Evolutionary conservation across 2,113 vertebrate species (phyloP), one percentile per base, ranked within the genome.

Genomic region (Megaceryle maxima): DNA sequence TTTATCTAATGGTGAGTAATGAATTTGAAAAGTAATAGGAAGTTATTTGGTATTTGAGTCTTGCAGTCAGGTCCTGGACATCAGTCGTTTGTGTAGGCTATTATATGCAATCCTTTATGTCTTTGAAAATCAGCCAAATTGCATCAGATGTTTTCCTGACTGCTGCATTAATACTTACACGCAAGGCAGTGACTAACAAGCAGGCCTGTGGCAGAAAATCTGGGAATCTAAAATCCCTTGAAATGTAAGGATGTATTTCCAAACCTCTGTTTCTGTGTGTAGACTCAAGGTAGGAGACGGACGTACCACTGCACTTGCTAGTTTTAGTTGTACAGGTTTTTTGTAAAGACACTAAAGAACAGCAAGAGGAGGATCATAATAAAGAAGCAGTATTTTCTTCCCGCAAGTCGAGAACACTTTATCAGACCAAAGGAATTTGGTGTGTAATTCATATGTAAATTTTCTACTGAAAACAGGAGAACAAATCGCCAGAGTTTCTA

Each of bases 371-470:
- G 53, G 73, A 53, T 78, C 86, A 72, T 93, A 67, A 77, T 44
- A 77, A 91, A 86, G 83, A 64, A 89, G 51, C 26, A 37, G 28
- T 59, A 44, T 91, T 96, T 95, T 85, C 41, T 46, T 83, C 3
- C 3, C 86, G 29, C 0, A 0, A 76, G 37, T 85, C 62, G 88
- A 33, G 74, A 91, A 74, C 72, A 85, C 66, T 89, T 96, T 96
- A 94, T 92, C 83, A 82, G 83, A 88, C 62, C 63, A 50, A 79
- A 93, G 77, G 96, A 93, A 91, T 97, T 87, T 44, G 53, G 73
- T 73, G n/a, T 91, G 88, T 84, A 82, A 96, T 95, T 95, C 77
- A 91, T 94, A 97, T 94, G 95, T 92, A 96, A 95, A 97, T 96
- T 88, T 91, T 68, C 57, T 76, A 60, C 81, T 87, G 91, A 89